phyloP scores from a whole-genome alignment of 1,140 invertebrate genomes.

The Drosophila suzukii region DNA sequence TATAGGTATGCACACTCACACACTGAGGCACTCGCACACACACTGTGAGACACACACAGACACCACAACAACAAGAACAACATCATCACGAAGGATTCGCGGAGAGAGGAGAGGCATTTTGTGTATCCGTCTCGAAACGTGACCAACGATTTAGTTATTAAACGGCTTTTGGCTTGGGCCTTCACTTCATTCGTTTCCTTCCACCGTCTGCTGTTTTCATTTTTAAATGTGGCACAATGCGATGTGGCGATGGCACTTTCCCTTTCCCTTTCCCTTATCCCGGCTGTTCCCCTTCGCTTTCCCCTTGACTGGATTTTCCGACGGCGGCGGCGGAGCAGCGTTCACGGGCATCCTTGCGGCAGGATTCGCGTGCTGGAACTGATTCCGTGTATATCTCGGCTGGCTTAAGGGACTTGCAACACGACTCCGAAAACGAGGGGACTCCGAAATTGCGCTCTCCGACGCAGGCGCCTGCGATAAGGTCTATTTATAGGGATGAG shows the following conservation, averaged over 20 bases:
- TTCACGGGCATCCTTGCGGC: conserved; percentile 72
- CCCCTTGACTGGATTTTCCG: conserved; percentile 18
- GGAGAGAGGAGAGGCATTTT: conserved; percentile 52
- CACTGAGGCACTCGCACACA: not conserved
- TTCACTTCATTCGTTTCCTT: conserved; percentile 22
- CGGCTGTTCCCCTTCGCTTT: conserved; percentile 8
- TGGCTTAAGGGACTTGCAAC: conserved; percentile 2
- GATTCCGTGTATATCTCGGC: conserved; percentile 50
- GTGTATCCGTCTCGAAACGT: conserved; percentile 70
- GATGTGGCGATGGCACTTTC: conserved; percentile 18
- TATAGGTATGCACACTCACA: conserved; percentile 58
- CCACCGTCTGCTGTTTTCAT: conserved; percentile 56
- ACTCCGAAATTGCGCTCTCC: conserved; percentile 36
- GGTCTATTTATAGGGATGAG: no score
- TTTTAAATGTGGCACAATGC: conserved; percentile 77
- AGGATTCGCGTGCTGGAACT: conserved; percentile 80
- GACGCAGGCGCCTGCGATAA: conserved; percentile 22
- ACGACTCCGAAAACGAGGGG: conserved; percentile 24
- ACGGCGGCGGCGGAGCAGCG: conserved; percentile 29
- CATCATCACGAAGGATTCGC: conserved; percentile 2
- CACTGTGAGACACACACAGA: conserved; percentile 1
- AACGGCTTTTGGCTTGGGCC: conserved; percentile 60
- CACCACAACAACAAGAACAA: not conserved
- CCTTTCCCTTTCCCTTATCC: conserved; percentile 23
- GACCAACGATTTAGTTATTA: conserved; percentile 74